These are phyloP conservation scores for Coptodon bakossiorum DNA, from an alignment of 2,113 vertebrate genomes.

Conservation along the genomic window DNA sequence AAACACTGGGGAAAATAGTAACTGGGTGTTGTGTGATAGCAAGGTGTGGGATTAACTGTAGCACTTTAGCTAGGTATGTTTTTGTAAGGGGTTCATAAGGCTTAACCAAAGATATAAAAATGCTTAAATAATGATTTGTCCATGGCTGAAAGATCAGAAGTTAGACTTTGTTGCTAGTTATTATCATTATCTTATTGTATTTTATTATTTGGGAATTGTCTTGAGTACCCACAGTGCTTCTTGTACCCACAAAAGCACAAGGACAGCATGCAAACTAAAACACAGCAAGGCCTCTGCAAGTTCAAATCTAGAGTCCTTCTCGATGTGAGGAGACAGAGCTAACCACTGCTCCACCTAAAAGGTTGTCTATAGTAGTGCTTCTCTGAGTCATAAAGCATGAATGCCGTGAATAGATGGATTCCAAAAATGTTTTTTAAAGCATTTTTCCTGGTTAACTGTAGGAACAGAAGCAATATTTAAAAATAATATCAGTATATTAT, in stretches of 20 bases:
- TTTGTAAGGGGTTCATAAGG: not conserved
- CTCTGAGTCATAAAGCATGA: not conserved
- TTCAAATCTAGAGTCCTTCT: not conserved
- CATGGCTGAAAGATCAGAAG: not conserved
- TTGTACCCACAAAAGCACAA: not conserved
- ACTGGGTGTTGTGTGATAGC: not conserved
- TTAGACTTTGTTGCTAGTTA: not conserved
- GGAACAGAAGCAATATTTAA: not conserved
- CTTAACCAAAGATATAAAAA: not conserved
- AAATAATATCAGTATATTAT: not conserved
- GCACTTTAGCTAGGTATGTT: not conserved
- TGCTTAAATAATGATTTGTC: not conserved
- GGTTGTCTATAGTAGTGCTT: not conserved
- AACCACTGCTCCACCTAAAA: not conserved
- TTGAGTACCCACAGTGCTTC: not conserved
- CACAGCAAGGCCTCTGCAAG: not conserved
- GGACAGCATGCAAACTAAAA: not conserved
- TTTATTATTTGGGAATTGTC: not conserved
- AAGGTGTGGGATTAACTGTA: not conserved
- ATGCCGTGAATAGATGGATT: not conserved
- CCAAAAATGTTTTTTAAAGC: rapidly evolving
- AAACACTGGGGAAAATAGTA: not conserved
- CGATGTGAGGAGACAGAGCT: not conserved
- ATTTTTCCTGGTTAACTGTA: not conserved
- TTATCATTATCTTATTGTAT: not conserved